Conservation (phyloP, 1,140 invertebrate genomes). For the Calliphora vicina region DNA sequence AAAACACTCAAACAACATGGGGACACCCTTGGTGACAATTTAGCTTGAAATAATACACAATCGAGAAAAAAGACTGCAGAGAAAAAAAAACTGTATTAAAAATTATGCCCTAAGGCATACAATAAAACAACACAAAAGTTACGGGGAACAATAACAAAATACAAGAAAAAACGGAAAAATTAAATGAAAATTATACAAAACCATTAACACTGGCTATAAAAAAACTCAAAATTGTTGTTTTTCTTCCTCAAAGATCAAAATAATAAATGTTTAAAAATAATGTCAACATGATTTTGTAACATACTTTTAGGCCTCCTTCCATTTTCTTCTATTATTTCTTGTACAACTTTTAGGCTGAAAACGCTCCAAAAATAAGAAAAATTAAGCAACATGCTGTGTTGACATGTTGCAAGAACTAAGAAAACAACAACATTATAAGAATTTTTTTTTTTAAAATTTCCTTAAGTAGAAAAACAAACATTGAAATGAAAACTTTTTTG, state of each 20-base stretch:
- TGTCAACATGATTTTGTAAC: constrained; percentile 18
- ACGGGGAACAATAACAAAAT: not conserved
- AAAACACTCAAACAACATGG: not conserved
- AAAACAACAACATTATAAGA: constrained; percentile 44
- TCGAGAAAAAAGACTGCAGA: not conserved
- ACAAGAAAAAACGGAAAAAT: not conserved
- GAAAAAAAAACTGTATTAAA: constrained; percentile 7
- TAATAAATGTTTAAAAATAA: constrained; percentile 37
- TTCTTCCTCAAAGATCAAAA: constrained; percentile 7
- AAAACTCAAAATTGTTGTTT: not conserved
- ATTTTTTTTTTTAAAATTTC: constrained; percentile 13
- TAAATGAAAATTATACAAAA: constrained; percentile 26
- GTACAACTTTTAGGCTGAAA: not conserved
- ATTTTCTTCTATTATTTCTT: not conserved
- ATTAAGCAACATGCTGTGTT: constrained; percentile 47
- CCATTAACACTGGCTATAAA: constrained; percentile 12
- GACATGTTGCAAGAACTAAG: constrained; percentile 46
- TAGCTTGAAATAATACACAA: not conserved
- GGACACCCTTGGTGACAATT: constrained; percentile 36
- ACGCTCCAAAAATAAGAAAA: not conserved
- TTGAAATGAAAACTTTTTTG: not conserved
- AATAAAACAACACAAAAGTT: constrained; percentile 15
- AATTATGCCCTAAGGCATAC: constrained; percentile 26
- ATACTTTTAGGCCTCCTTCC: not conserved
- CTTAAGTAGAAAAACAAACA: not conserved